Conservation (phyloP, 2,797 vertebrate genomes). For the Cyprinella venusta region DNA sequence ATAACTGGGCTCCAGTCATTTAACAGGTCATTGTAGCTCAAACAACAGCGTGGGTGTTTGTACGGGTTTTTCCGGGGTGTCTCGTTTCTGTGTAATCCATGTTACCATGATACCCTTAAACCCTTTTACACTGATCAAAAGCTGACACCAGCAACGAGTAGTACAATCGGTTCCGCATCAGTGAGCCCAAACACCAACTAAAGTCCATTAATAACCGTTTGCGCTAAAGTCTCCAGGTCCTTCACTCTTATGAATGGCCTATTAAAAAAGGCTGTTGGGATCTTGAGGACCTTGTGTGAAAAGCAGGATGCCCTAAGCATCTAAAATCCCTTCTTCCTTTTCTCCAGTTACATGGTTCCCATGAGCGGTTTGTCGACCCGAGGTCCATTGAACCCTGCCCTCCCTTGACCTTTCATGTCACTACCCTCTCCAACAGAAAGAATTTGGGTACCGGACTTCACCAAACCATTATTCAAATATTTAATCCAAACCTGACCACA, state of each 20-base stretch:
- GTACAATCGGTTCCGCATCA: constrained; percentile 60
- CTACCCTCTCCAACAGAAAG: not conserved
- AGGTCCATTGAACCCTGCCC: constrained; percentile 36
- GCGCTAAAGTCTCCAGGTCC: constrained; percentile 46
- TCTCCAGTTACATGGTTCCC: constrained; percentile 44
- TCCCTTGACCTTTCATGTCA: constrained; percentile 32
- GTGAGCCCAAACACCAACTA: constrained; percentile 22
- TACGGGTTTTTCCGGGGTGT: not conserved
- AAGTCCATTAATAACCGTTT: constrained; percentile 45
- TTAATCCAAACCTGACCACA: constrained; percentile 42
- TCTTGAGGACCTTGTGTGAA: constrained; percentile 52
- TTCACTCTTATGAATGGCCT: constrained; percentile 67
- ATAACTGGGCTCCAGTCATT: not conserved
- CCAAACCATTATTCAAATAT: constrained; percentile 43
- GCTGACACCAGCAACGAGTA: constrained; percentile 45
- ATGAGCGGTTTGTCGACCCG: constrained; percentile 38
- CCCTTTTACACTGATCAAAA: constrained; percentile 33
- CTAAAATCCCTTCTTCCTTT: constrained; percentile 31
- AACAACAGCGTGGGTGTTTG: not conserved
- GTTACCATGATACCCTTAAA: constrained; percentile 36
- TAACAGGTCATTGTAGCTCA: not conserved
- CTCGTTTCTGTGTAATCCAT: not conserved
- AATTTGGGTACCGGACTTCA: constrained; percentile 22
- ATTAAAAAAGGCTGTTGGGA: constrained; percentile 66
- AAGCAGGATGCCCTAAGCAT: constrained; percentile 28